Evolutionary conservation across 2,113 vertebrate genomes (phyloP).

Genomic region (Xenus cinereus): DNA sequence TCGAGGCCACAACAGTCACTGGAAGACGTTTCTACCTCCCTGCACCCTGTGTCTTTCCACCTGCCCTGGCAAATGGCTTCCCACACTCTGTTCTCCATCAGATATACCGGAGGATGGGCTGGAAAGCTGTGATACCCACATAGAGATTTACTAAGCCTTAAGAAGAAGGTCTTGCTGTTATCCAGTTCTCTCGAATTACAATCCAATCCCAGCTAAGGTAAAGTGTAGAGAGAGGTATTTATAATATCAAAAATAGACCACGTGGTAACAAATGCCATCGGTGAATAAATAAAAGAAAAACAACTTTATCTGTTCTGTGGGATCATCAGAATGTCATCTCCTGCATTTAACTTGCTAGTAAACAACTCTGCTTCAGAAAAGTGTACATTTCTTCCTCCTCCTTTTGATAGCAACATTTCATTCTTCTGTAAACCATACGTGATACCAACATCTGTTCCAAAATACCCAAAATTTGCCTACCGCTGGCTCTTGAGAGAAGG

Average conservation of each 20-base stretch:
- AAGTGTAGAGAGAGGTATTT: neutral
- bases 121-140: rapidly evolving
- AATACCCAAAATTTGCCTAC: neutral
- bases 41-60: neutral
- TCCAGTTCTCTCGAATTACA: neutral
- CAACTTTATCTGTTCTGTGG: neutral
- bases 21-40: neutral
- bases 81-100: neutral
- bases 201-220: neutral
- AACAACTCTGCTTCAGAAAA: neutral
- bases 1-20: neutral
- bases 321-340: neutral
- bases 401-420: neutral
- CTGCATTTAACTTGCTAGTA: neutral
- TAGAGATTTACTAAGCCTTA: neutral
- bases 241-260: neutral
- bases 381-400: neutral
- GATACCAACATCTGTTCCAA: neutral
- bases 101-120: neutral
- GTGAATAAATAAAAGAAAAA: neutral
- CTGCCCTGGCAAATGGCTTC: neutral
- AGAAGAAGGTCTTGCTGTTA: neutral
- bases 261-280: neutral
- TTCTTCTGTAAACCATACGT: neutral
- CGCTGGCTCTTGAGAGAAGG: neutral